Base-by-base conservation (phyloP, 2,113 vertebrate genomes). In the Pollachius pollachius region DNA sequence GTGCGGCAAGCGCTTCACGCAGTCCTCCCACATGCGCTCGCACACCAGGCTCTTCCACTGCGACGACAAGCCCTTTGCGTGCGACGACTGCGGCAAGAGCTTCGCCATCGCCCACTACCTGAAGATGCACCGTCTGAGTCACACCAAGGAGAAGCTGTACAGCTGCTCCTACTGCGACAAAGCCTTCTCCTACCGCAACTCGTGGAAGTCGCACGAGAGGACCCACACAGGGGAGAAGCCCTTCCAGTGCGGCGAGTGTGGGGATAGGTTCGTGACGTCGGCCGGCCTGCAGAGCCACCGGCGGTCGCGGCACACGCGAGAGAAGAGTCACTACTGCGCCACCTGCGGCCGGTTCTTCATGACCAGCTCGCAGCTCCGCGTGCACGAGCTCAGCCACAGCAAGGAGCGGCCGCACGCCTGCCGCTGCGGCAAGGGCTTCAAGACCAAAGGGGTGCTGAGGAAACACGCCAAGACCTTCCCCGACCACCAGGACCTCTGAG, bases 1-100 rank as follows among this genome's bases (percentile, higher is more conserved):
- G 56, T 89, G 87, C 12, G 87, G 83, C 6, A 89, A 89, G 80
- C 72, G 81, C 16, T 89, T 89, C 85, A 89, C 81, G 0, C 87
- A 89, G 78, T 78, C 37, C 37, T 8, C 37, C 11, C 6, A 41
- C 37, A 41, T 8, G 37, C 37, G 37, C 23, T 23, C 37, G 37
- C 37, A 41, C 37, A 41, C 37, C 37, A 8, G 37, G 37, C 37
- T 41, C 37, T 23, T 23, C 23, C 23, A 23, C 23, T 23, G 23
- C 23, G 23, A 23, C 23, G 23, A 41, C 37, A 41, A 41, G 37
- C 37, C 37, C 37, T 41, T 41, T 11, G 11, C 37, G 37, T 41
- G 37, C 37, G 37, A 6, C 37, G 37, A 41, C 37, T 48, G 87
- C 0, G 81, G 87, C 27, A 89, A 87, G 75, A 81, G n/a, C 30